These are phyloP conservation scores for Popillia japonica DNA, from an alignment of 1,140 invertebrate genomes.

Conservation along the genomic window DNA sequence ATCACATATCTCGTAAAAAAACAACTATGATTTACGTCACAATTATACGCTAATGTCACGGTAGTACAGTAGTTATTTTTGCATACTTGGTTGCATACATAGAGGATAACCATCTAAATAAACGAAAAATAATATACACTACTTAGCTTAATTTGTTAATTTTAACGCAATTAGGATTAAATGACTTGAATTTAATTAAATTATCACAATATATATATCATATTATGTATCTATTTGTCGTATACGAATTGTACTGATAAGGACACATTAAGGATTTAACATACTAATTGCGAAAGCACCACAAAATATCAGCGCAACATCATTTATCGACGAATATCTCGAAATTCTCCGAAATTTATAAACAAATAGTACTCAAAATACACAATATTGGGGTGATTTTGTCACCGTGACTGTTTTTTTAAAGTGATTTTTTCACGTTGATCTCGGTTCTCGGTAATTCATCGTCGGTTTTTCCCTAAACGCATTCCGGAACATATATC, in stretches of 20 bases:
- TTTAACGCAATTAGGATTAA: too few species aligned
- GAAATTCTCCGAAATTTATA: background rate
- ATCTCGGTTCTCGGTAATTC: background rate
- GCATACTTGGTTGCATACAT: too few species aligned
- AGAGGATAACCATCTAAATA: too few species aligned
- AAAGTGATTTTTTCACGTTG: background rate
- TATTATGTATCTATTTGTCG: too few species aligned
- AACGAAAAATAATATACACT: too few species aligned
- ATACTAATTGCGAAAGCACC: background rate
- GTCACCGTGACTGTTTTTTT: background rate
- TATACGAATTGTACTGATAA: background rate
- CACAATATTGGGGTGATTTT: background rate
- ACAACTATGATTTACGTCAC: too few species aligned
- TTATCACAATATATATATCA: too few species aligned
- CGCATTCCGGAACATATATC: background rate
- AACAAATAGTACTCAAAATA: background rate
- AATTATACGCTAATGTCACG: too few species aligned
- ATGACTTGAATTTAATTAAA: too few species aligned
- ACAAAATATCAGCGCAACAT: background rate
- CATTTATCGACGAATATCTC: background rate
- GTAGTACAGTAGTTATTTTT: too few species aligned
- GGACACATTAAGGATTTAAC: background rate
- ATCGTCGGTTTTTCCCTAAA: background rate
- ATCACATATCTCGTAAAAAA: too few species aligned
- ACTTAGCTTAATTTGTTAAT: too few species aligned